These are phyloP conservation scores for Lasioglossum villosulum DNA, from an alignment of 2,888 invertebrate genomes.

Conservation along the genomic window DNA sequence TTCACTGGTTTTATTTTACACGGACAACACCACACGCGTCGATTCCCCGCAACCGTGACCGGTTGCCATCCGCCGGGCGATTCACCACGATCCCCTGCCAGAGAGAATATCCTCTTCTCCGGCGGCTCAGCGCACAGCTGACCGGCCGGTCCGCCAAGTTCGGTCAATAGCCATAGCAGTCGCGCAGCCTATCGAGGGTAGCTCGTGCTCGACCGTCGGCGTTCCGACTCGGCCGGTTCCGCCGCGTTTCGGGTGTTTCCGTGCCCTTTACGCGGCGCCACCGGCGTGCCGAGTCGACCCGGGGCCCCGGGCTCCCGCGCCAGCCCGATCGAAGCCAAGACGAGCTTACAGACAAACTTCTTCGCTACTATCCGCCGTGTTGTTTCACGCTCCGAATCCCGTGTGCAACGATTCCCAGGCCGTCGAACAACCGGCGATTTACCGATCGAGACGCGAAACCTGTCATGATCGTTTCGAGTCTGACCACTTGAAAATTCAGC, in stretches of 20 bases:
- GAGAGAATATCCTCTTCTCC: slow-evolving; percentile 62
- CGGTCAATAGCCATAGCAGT: slow-evolving; percentile 82
- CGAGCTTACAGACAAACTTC: slow-evolving; percentile 31
- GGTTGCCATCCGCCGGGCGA: slow-evolving; percentile 34
- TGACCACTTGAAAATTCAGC: neutral
- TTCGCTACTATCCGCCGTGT: neutral
- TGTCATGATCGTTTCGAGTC: slow-evolving; percentile 12
- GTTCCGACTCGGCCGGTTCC: slow-evolving; percentile 70
- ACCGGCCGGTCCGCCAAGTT: slow-evolving; percentile 82
- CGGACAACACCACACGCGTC: slow-evolving; percentile 14
- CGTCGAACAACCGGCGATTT: neutral
- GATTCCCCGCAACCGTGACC: slow-evolving; percentile 13
- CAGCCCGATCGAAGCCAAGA: slow-evolving; percentile 62
- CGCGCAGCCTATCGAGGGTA: slow-evolving; percentile 72
- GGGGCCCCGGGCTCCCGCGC: slow-evolving; percentile 52
- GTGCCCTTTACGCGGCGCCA: slow-evolving; percentile 76
- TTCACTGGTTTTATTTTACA: neutral
- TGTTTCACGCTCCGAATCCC: slow-evolving; percentile 14
- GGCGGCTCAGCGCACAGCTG: slow-evolving; percentile 81
- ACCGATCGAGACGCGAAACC: neutral
- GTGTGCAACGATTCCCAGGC: neutral
- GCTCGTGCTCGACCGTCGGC: slow-evolving; percentile 69
- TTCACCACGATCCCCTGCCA: slow-evolving; percentile 62
- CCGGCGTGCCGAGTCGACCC: slow-evolving; percentile 66
- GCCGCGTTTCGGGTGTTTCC: slow-evolving; percentile 68